phyloP scores from a whole-genome alignment of 2,113 vertebrate species.

The Oncorhynchus nerka region DNA sequence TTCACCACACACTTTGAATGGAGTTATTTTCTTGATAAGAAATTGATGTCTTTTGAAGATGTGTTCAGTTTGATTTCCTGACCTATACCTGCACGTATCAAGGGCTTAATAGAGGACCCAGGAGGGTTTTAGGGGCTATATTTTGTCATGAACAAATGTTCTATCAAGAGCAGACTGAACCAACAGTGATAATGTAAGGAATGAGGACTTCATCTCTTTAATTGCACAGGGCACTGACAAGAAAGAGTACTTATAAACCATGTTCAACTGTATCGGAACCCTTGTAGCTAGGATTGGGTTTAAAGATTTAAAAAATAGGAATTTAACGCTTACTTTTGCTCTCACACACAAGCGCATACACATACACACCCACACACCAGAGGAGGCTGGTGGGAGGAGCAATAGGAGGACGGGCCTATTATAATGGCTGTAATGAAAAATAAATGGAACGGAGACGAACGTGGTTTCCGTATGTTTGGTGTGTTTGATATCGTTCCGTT shows the following conservation, averaged over 20 bases:
- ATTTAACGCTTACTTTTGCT: not conserved
- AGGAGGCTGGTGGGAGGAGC: too few relatives aligned
- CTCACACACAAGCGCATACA: not conserved
- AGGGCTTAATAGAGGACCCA: constrained; percentile 41
- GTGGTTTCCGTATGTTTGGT: too few relatives aligned
- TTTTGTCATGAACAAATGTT: constrained; percentile 29
- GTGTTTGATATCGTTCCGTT: too few relatives aligned
- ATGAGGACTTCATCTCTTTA: constrained; percentile 21
- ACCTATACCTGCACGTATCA: constrained; percentile 54
- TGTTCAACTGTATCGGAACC: not conserved
- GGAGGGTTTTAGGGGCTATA: constrained; percentile 24
- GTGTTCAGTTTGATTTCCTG: constrained; percentile 57
- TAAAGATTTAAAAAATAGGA: not conserved
- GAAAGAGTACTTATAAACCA: not conserved
- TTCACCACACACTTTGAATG: constrained; percentile 51
- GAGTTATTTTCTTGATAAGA: constrained; percentile 65
- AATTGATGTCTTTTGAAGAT: constrained; percentile 62
- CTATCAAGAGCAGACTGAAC: constrained; percentile 29
- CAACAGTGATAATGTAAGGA: constrained; percentile 30
- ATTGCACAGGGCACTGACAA: constrained; percentile 12
- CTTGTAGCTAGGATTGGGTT: not conserved
- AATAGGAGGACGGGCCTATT: too few relatives aligned
- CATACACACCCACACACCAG: not conserved
- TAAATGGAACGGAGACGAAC: too few relatives aligned
- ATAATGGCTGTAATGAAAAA: too few relatives aligned